Percentiles rank a stretch among this genome's conserved stretches.
phyloP scores from a whole-genome alignment of 2,888 invertebrate species.

The Frankliniella fusca region DNA sequence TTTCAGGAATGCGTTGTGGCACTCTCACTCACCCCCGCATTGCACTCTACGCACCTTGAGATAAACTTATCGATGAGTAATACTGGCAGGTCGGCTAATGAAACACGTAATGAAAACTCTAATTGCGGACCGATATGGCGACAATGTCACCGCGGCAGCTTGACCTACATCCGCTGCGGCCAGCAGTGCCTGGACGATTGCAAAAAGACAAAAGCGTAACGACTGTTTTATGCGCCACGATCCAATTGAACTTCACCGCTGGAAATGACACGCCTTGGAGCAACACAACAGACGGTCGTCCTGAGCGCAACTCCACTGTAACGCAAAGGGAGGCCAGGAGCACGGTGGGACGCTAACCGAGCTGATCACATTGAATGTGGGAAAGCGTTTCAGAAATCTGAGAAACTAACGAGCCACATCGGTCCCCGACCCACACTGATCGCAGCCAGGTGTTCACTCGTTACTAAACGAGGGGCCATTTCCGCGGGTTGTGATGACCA shows the following conservation, averaged over 20 bases:
- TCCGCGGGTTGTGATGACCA: no score
- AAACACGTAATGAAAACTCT: background rate
- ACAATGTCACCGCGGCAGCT: background rate
- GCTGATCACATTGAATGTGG: no score
- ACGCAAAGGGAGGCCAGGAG: no score
- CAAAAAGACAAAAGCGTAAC: background rate
- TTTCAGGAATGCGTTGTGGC: no score
- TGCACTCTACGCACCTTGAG: background rate
- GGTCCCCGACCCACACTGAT: no score
- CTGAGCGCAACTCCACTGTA: background rate
- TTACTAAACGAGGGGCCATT: no score
- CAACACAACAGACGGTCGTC: background rate
- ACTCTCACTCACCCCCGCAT: no score
- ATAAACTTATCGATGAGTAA: background rate
- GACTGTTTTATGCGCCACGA: background rate
- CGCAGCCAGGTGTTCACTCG: no score
- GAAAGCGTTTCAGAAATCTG: no score
- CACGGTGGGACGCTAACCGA: no score
- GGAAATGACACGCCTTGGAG: background rate
- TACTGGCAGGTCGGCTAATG: background rate
- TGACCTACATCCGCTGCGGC: conserved; percentile 6
- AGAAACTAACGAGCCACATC: no score
- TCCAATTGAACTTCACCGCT: background rate
- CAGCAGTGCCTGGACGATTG: background rate
- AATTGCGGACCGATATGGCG: background rate